Evolutionary conservation across 2,888 invertebrate species (phyloP).

Genomic region (Tyria jacobaeae): DNA sequence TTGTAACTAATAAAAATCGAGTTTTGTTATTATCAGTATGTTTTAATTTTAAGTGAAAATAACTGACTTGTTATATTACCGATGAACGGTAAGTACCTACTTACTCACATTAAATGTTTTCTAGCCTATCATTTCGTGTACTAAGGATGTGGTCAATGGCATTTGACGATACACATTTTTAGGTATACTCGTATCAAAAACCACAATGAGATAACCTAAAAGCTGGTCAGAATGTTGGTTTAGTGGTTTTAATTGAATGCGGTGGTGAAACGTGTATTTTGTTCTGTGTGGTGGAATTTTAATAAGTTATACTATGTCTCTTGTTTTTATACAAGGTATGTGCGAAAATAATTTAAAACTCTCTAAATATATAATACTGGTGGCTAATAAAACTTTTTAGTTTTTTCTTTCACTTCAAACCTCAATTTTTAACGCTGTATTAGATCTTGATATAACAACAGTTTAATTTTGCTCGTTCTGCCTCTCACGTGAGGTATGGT

Average conservation of each 20-base stretch:
- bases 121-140: constrained; percentile 9
- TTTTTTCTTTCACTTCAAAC: too few relatives aligned
- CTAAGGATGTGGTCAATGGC: constrained; percentile 14
- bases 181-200: background rate
- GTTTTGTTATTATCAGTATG: too few relatives aligned
- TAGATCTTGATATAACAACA: too few relatives aligned
- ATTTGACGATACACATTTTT: background rate
- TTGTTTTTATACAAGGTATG: constrained; percentile 12
- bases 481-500: too few relatives aligned
- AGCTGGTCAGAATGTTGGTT: constrained; percentile 2
- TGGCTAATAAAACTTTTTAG: too few relatives aligned
- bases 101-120: too few relatives aligned
- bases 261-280: constrained; percentile 7
- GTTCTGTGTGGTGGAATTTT: background rate
- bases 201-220: background rate
- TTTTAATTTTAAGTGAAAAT: background rate
- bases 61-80: too few relatives aligned
- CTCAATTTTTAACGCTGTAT: too few relatives aligned
- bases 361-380: background rate
- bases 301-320: constrained; percentile 6
- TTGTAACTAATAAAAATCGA: too few relatives aligned
- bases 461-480: too few relatives aligned
- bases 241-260: background rate
- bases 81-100: too few relatives aligned
- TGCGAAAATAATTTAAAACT: background rate